phyloP scores from a whole-genome alignment of 2,888 invertebrate genomes.

The Clepsis dumicolana region DNA sequence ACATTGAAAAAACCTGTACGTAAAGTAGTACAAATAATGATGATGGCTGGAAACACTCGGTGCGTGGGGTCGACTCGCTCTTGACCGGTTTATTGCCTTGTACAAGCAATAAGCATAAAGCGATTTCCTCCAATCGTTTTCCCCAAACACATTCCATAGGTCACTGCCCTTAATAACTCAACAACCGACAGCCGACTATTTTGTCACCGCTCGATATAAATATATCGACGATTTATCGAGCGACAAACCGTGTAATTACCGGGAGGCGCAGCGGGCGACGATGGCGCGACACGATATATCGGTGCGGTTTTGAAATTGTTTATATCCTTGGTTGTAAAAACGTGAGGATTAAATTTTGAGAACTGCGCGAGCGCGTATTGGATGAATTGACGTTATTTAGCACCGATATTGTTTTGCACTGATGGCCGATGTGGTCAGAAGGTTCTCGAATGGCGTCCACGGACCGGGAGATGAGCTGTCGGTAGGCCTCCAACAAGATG shows the following conservation, averaged over 20 bases:
- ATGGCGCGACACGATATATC: conserved; percentile 34
- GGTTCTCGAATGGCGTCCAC: too few species aligned
- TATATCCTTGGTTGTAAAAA: background rate
- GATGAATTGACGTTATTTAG: background rate
- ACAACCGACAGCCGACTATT: conserved; percentile 27
- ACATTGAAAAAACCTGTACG: too few species aligned
- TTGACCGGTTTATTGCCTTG: too few species aligned
- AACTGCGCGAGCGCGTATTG: background rate
- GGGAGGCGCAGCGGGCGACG: conserved; percentile 42
- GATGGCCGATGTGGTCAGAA: too few species aligned
- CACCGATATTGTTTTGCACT: background rate
- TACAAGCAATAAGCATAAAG: background rate
- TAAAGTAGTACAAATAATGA: too few species aligned
- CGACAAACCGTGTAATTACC: conserved; percentile 35
- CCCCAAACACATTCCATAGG: conserved; percentile 32
- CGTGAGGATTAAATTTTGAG: conserved; percentile 1
- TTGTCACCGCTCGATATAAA: conserved; percentile 42
- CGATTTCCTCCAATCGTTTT: background rate
- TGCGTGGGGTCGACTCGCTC: too few species aligned
- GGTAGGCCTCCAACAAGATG: too few species aligned
- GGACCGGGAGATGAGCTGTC: too few species aligned
- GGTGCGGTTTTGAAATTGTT: conserved; percentile 16
- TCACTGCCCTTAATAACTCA: conserved; percentile 32
- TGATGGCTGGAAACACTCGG: too few species aligned
- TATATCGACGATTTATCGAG: conserved; percentile 35